phyloP scores from a whole-genome alignment of 2,797 vertebrate genomes.

The Enteromius anoplus region DNA sequence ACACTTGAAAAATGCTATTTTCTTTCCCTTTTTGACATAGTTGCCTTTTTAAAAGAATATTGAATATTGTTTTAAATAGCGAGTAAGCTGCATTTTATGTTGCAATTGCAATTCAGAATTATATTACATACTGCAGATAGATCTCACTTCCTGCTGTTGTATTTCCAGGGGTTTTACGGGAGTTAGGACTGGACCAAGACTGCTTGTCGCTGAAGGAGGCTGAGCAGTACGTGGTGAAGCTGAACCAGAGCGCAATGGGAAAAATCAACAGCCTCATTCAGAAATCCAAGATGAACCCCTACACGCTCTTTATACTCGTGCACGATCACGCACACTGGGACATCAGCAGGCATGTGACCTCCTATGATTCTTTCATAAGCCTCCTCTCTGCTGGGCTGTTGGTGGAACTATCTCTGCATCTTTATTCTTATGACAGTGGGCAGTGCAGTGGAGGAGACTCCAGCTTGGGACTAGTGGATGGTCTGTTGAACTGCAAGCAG shows the following conservation, averaged over 20 bases:
- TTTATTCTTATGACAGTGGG: slow-evolving; percentile 60
- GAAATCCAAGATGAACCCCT: slow-evolving; percentile 88
- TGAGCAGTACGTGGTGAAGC: slow-evolving; percentile 89
- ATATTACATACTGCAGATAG: neutral
- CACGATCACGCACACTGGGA: slow-evolving; percentile 98
- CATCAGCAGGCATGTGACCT: slow-evolving; percentile 82
- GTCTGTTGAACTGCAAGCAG: slow-evolving; percentile 90
- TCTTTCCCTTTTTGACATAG: neutral
- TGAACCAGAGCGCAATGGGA: slow-evolving; percentile 83
- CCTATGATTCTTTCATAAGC: neutral
- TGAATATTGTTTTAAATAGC: neutral
- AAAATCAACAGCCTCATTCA: slow-evolving; percentile 88
- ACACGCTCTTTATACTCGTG: slow-evolving; percentile 92
- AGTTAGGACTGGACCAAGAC: slow-evolving; percentile 88
- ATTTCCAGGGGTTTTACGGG: slow-evolving; percentile 86
- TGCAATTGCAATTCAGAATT: neutral
- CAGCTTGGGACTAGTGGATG: slow-evolving; percentile 85
- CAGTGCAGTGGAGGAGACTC: slow-evolving; percentile 76
- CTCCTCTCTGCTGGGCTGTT: neutral
- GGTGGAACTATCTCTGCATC: neutral
- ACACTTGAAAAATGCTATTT: neutral
- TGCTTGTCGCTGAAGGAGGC: slow-evolving; percentile 80
- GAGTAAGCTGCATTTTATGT: neutral
- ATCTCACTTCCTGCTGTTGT: slow-evolving; percentile 16
- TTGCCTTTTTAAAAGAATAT: neutral